A percentile compares a stretch with the other conserved stretches of the same genome.
Conservation (phyloP, 2,888 invertebrate species). For the Lepidocyrtoides sp. region DNA sequence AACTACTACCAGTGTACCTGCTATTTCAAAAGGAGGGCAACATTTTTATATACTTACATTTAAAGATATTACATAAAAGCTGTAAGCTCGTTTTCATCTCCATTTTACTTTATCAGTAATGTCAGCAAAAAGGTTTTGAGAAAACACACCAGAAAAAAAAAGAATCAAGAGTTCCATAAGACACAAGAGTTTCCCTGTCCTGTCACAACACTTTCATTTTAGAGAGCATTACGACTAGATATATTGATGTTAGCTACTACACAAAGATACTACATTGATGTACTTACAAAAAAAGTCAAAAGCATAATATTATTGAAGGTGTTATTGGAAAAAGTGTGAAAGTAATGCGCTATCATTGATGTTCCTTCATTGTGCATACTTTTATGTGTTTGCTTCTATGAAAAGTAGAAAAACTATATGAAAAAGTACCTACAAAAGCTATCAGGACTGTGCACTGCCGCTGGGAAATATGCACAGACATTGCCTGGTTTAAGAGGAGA, state of each 20-base stretch:
- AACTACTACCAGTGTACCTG: conserved; percentile 39
- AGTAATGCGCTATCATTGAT: conserved; percentile 41
- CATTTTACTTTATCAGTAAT: conserved; percentile 38
- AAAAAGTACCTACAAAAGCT: conserved; percentile 13
- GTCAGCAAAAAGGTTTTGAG: conserved; percentile 63
- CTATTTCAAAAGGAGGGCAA: neutral
- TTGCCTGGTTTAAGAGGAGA: conserved; percentile 6
- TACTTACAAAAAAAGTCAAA: neutral
- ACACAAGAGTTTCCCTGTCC: conserved; percentile 7
- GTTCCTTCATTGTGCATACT: neutral
- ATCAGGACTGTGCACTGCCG: conserved; percentile 49
- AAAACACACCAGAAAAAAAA: neutral
- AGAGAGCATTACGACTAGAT: neutral
- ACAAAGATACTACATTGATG: neutral
- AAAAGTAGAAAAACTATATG: neutral
- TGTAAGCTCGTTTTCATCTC: conserved; percentile 70
- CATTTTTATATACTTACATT: neutral
- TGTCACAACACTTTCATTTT: conserved; percentile 33
- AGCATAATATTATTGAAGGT: conserved; percentile 22
- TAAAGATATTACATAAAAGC: conserved; percentile 7
- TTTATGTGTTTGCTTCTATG: neutral
- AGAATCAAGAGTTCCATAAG: conserved; percentile 25
- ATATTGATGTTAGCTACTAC: neutral
- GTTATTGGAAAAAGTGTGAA: conserved; percentile 7
- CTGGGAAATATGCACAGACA: conserved; percentile 66